phyloP scores from a whole-genome alignment of 2,888 invertebrate genomes.

The Orthosia cruda region DNA sequence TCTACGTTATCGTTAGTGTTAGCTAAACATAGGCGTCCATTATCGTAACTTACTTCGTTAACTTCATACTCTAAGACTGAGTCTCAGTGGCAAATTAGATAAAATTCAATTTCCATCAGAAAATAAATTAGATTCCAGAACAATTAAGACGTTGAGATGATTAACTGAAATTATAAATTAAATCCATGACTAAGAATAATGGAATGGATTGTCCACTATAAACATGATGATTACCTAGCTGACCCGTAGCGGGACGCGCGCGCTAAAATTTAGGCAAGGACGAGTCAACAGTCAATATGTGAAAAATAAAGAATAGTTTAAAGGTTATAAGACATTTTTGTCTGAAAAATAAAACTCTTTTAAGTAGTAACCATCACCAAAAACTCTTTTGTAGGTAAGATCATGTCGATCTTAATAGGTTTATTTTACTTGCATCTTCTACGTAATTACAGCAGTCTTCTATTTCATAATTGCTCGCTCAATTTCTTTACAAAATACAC shows the following conservation, averaged over 20 bases:
- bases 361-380: background rate
- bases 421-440: slow-evolving; percentile 6
- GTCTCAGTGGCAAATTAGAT: no score
- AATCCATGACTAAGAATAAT: background rate
- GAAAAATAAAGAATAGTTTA: no score
- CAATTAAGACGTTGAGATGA: slow-evolving; percentile 26
- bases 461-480: slow-evolving; percentile 22
- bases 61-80: background rate
- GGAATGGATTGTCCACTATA: background rate
- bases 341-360: no score
- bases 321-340: no score
- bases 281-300: no score
- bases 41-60: slow-evolving; percentile 6
- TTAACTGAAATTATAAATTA: slow-evolving; percentile 14
- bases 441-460: slow-evolving; percentile 5
- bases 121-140: background rate
- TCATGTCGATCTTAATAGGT: background rate
- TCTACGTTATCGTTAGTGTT: slow-evolving; percentile 30
- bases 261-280: no score
- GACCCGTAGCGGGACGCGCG: no score
- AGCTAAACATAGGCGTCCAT: slow-evolving; percentile 23
- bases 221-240: no score
- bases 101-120: slow-evolving; percentile 2
- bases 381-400: background rate
- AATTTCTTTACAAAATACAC: slow-evolving; percentile 27